phyloP scores from a whole-genome alignment of 2,888 invertebrate species.

The Tryphoninae sp. region DNA sequence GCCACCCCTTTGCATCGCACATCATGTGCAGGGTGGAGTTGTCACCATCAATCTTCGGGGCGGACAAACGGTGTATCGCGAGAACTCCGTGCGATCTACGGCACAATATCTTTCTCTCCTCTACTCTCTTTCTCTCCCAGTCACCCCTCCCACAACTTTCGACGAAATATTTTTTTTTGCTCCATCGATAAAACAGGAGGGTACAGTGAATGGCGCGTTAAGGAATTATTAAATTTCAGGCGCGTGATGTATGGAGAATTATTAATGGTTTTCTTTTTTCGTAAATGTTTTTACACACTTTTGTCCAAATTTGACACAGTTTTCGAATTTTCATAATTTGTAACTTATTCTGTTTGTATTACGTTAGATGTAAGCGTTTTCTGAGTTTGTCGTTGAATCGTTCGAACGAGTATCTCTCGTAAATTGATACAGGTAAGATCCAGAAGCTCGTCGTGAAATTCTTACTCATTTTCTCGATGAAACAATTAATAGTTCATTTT shows the following conservation, averaged over 20 bases:
- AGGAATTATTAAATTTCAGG: not conserved
- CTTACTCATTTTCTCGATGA: too few relatives aligned
- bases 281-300: too few relatives aligned
- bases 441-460: too few relatives aligned
- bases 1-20: slow-evolving; percentile 43
- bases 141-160: not conserved
- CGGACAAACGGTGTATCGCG: slow-evolving; percentile 61
- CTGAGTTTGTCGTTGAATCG: too few relatives aligned
- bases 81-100: slow-evolving; percentile 54
- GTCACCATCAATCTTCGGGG: slow-evolving; percentile 67
- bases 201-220: slow-evolving; percentile 35
- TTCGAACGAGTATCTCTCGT: too few relatives aligned
- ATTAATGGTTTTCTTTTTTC: slow-evolving; percentile 1
- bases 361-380: too few relatives aligned
- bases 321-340: too few relatives aligned
- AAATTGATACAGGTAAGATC: too few relatives aligned
- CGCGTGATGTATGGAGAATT: not conserved
- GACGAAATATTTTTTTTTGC: slow-evolving; percentile 36
- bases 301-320: too few relatives aligned
- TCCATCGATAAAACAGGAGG: slow-evolving; percentile 25
- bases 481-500: too few relatives aligned
- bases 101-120: slow-evolving; percentile 26
- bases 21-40: slow-evolving; percentile 51
- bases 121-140: not conserved
- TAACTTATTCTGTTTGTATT: too few relatives aligned